Evolutionary conservation across 2,888 invertebrate species (phyloP).

Genomic region (Acrocyrtus sp.): DNA sequence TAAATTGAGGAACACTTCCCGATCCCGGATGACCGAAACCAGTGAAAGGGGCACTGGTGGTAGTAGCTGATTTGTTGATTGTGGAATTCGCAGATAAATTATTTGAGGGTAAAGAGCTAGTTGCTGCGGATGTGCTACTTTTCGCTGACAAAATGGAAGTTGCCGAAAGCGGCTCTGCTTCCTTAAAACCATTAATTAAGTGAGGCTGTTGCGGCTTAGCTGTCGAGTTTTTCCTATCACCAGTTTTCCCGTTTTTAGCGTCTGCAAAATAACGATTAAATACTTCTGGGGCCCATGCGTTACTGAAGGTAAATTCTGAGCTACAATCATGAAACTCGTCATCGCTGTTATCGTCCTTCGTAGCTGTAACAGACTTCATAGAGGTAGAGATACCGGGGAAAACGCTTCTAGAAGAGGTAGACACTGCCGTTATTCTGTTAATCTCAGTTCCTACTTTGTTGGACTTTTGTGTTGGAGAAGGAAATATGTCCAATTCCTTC

Average conservation of each 20-base stretch:
- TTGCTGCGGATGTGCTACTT: no score
- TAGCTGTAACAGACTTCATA: constrained; percentile 4
- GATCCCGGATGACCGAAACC: background rate
- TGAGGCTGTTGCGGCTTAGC: constrained; percentile 22
- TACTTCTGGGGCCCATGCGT: constrained; percentile 34
- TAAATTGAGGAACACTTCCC: background rate
- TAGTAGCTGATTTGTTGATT: no score
- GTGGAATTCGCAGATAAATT: background rate
- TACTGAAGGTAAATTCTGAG: constrained; percentile 41
- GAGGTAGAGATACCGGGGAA: background rate
- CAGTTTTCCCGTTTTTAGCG: constrained; percentile 26
- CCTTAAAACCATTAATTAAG: constrained; percentile 36
- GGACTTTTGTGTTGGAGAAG: background rate
- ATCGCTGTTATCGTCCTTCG: constrained; percentile 30
- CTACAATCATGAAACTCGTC: constrained; percentile 34
- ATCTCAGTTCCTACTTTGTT: background rate
- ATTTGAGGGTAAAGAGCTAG: no score
- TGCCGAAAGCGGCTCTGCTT: background rate
- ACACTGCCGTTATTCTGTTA: no score
- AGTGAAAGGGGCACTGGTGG: background rate
- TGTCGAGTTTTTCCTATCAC: background rate
- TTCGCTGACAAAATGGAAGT: background rate
- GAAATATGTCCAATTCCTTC: constrained; percentile 15
- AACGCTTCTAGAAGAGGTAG: no score
- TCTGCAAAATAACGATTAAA: constrained; percentile 28